phyloP scores from a whole-genome alignment of 2,888 invertebrate genomes.

The Schizotus pectinicornis region DNA sequence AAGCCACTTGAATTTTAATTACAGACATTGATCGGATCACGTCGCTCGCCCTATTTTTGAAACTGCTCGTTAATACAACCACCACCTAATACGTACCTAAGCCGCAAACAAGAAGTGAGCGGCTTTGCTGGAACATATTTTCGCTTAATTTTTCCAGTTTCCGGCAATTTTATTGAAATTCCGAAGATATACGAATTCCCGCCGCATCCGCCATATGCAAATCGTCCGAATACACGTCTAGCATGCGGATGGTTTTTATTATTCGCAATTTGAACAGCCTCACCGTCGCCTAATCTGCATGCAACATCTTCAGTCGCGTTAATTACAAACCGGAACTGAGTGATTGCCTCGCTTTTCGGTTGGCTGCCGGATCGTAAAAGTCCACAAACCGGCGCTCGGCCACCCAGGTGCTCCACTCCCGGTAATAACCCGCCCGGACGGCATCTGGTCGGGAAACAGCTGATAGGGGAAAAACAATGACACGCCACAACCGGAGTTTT shows the following conservation, averaged over 20 bases:
- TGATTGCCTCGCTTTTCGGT: background rate
- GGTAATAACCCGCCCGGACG: too few species aligned
- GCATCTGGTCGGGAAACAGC: too few species aligned
- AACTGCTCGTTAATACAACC: too few species aligned
- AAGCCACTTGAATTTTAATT: too few species aligned
- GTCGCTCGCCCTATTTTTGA: too few species aligned
- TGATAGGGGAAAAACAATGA: too few species aligned
- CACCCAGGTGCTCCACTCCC: too few species aligned
- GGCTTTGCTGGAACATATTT: too few species aligned
- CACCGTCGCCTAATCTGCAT: constrained; percentile 19
- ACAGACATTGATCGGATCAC: too few species aligned
- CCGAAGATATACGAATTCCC: background rate
- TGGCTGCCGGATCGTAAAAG: background rate
- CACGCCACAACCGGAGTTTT: too few species aligned
- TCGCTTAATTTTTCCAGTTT: constrained; percentile 12
- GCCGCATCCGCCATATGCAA: constrained; percentile 22
- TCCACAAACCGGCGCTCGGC: background rate
- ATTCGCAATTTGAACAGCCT: background rate
- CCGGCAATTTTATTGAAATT: constrained; percentile 13
- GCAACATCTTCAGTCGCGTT: constrained; percentile 17
- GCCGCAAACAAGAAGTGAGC: too few species aligned
- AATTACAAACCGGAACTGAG: constrained; percentile 16
- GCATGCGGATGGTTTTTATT: constrained; percentile 21
- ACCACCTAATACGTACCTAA: too few species aligned
- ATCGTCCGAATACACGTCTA: constrained; percentile 9